Percentiles rank a stretch among this genome's conserved stretches.
Evolutionary conservation across 2,113 vertebrate genomes (phyloP).

Genomic region (Erinaceus europaeus): DNA sequence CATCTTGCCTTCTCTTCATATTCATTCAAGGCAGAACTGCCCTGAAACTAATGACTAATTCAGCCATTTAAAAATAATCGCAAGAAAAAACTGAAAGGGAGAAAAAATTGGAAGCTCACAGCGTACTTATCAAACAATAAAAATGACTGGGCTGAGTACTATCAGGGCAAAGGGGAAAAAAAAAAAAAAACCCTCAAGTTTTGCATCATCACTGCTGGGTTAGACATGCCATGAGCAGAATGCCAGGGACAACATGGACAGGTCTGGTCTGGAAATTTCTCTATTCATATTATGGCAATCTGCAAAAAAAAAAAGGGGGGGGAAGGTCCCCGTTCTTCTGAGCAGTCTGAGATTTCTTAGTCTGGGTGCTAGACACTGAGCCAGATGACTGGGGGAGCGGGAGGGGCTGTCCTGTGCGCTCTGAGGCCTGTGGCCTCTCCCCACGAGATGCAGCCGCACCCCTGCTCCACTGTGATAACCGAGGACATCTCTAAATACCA

Average conservation of each 20-base stretch:
- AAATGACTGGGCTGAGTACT: background rate
- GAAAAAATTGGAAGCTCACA: slow-evolving; percentile 2
- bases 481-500: background rate
- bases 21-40: slow-evolving; percentile 35
- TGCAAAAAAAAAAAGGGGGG: background rate
- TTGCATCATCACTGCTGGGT: background rate
- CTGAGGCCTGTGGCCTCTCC: background rate
- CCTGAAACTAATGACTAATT: slow-evolving; percentile 24
- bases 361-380: background rate
- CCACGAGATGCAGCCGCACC: background rate
- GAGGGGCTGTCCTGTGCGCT: background rate
- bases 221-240: background rate
- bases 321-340: no score
- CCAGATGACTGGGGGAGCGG: background rate
- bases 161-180: background rate
- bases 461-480: background rate
- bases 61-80: slow-evolving; percentile 19
- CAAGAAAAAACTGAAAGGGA: background rate
- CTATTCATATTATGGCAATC: slow-evolving; percentile 29
- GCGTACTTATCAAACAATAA: slow-evolving; percentile 13
- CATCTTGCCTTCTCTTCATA: slow-evolving; percentile 38
- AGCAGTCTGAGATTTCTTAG: background rate
- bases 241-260: background rate
- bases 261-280: background rate
- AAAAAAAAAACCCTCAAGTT: background rate